Percentiles rank a stretch among this genome's conserved stretches.
phyloP scores from a whole-genome alignment of 2,113 vertebrate genomes.

The Clarias magur region DNA sequence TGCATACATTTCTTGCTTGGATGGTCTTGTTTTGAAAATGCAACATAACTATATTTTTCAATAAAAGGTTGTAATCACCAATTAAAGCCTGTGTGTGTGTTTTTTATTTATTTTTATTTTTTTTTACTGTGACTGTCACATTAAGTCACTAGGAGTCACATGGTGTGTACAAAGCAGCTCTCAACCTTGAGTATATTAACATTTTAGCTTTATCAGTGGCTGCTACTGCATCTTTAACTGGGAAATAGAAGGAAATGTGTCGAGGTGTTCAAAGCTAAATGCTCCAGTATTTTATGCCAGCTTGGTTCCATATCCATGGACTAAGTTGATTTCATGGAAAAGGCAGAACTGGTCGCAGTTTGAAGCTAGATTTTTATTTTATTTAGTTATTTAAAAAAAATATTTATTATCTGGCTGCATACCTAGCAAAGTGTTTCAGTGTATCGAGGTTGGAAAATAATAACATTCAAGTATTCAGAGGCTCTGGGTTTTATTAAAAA shows the following conservation, averaged over 20 bases:
- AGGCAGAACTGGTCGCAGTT: not conserved
- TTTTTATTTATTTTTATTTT: not conserved
- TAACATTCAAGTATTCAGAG: too few relatives aligned
- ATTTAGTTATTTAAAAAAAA: too few relatives aligned
- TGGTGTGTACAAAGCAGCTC: not conserved
- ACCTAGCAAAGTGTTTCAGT: not conserved
- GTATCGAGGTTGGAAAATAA: too few relatives aligned
- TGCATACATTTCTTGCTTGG: conserved; percentile 56
- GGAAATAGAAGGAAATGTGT: not conserved
- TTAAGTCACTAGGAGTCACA: not conserved
- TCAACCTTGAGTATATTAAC: not conserved
- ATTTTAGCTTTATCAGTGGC: not conserved
- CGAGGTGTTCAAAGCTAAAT: not conserved
- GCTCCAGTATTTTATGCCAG: not conserved
- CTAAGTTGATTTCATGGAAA: not conserved
- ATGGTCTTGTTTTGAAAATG: conserved; percentile 56
- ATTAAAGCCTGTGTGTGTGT: not conserved
- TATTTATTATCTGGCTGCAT: not conserved
- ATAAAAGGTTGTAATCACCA: conserved; percentile 66
- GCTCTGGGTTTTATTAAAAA: not conserved
- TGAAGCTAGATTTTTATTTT: not conserved
- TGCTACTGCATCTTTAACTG: not conserved
- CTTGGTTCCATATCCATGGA: not conserved
- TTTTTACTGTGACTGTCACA: not conserved
- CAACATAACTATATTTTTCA: conserved; percentile 79